Conservation (phyloP, 2,888 invertebrate genomes). For the Galerucella pusilla region DNA sequence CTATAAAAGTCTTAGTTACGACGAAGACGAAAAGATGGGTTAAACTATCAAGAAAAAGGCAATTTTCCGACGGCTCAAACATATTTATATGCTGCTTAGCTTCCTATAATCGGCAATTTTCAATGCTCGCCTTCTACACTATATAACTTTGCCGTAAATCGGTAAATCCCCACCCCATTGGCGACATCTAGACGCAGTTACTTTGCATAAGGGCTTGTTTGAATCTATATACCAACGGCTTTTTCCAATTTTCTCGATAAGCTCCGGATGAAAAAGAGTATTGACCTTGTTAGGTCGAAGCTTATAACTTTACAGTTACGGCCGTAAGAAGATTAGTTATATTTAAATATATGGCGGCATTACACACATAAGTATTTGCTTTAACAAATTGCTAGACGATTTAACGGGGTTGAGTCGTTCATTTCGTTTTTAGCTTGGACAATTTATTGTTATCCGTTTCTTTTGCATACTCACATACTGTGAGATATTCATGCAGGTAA, state of each 20-base stretch:
- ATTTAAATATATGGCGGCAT: conserved; percentile 30
- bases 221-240: conserved; percentile 54
- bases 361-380: conserved; percentile 25
- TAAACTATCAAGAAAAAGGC: conserved; percentile 46
- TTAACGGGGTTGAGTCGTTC: background rate
- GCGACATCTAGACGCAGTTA: conserved; percentile 61
- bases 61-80: conserved; percentile 54
- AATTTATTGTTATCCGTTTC: too few species aligned
- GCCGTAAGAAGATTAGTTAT: conserved; percentile 30
- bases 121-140: conserved; percentile 59
- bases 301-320: conserved; percentile 31
- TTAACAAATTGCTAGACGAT: background rate
- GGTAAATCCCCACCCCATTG: conserved; percentile 53
- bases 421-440: too few species aligned
- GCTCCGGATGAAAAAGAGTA: conserved; percentile 33
- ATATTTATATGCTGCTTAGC: conserved; percentile 61
- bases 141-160: conserved; percentile 59
- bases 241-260: conserved; percentile 54
- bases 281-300: conserved; percentile 36
- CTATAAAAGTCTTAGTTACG: conserved; percentile 30
- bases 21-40: conserved; percentile 42
- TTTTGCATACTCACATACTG: too few species aligned
- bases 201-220: conserved; percentile 59
- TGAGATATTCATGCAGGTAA: too few species aligned
- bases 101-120: conserved; percentile 62